Base-by-base conservation (phyloP, 2,888 invertebrate species). In the Sesia apiformis region DNA sequence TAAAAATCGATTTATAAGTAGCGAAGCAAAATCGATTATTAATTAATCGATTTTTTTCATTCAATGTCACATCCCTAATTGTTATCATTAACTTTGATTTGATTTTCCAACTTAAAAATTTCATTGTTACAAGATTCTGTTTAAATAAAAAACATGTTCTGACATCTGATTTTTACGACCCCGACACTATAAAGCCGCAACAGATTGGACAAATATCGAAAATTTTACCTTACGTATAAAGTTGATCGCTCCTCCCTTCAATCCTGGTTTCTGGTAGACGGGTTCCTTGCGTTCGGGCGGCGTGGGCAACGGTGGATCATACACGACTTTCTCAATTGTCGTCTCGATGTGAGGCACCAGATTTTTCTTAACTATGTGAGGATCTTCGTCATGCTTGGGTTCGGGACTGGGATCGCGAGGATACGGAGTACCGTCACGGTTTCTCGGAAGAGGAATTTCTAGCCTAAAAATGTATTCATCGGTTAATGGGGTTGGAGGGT, bases 381-480 rank as follows among this genome's bases (percentile, higher is more conserved):
- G 77, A 42, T 87, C 85, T 61, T 86, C 88, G 0, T 79, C 75
- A 4, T 7, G 4, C 1, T 69, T 63, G 3, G 71, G 67, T 38
- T 63, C 66, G 4, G 72, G 72, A 49, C 60, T 65, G 7, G 64
- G 64, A 38, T 72, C 79, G 58, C 69, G 67, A 0, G 76, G 78
- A 1, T 79, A 58, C 0, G 74, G 73, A 4, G 72, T 69, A 1
- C 62, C 60, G 4, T 73, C 67, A 39, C 71, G 60, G n/a, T 71
- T 74, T 67, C 78, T 84, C 0, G 84, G 84, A n/a, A 84, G 57
- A 5, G 79, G 77, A 0, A 78, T 72, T 52, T 71, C 61, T 3
- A 89, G 69, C 59, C 80, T 77, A 54, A 89, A 89, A 0, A 89
- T 62, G 54, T 89, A 89, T 70, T 87, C 87, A 50, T 89, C 88